These are phyloP conservation scores for Chaetoderma sp. DNA, from an alignment of 2,888 invertebrate genomes.

Conservation along the genomic window DNA sequence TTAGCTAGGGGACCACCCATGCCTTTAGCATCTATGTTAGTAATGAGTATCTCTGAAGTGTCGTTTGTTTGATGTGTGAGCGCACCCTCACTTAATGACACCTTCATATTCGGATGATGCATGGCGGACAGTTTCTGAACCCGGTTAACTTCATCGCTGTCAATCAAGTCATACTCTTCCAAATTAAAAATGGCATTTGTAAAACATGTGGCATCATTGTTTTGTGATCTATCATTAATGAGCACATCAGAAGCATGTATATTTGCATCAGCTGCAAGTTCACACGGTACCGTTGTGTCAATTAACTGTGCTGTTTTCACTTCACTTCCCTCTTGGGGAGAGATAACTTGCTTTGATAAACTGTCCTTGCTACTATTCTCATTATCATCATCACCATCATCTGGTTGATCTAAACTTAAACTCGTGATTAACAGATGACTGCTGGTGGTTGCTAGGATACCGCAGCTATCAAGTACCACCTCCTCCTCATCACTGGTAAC, in stretches of 20 bases:
- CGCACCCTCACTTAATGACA: conserved; percentile 54
- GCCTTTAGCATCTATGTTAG: conserved; percentile 7
- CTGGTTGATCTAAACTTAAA: conserved; percentile 5
- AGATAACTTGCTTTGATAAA: too few relatives aligned
- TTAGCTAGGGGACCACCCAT: background rate
- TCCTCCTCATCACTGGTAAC: conserved; percentile 65
- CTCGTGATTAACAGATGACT: conserved; percentile 45
- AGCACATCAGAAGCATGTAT: too few relatives aligned
- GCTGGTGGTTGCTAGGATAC: conserved; percentile 65
- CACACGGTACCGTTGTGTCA: background rate
- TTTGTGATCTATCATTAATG: too few relatives aligned
- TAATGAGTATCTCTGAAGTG: background rate
- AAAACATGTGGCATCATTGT: background rate
- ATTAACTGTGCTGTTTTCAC: conserved; percentile 3
- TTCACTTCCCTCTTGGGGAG: conserved; percentile 29
- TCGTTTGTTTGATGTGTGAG: conserved; percentile 15
- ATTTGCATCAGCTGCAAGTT: conserved; percentile 24
- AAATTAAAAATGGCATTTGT: background rate
- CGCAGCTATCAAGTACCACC: conserved; percentile 67
- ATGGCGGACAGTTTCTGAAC: conserved; percentile 11
- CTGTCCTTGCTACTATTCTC: too few relatives aligned
- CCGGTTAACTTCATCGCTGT: background rate
- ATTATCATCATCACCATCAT: too few relatives aligned
- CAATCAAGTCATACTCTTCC: background rate
- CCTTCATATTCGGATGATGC: conserved; percentile 49